Percentiles rank a stretch among this genome's conserved stretches.
These are phyloP conservation scores for Meloidogyne exigua DNA, from an alignment of 1,140 invertebrate species.

Conservation along the genomic window DNA sequence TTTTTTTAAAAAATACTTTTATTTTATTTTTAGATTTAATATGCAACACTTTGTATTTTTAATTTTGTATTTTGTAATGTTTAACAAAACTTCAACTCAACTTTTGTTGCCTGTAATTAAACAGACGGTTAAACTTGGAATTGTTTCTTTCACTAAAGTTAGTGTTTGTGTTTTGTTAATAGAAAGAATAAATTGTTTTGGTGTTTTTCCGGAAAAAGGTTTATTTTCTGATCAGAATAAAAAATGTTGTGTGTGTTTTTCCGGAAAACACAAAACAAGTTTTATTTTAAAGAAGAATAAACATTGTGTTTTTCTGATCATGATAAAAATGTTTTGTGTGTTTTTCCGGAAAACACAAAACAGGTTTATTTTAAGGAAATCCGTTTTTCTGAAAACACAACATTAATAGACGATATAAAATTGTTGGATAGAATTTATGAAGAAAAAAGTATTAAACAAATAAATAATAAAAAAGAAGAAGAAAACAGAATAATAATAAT, in stretches of 20 bases:
- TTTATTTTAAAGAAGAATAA: too few species aligned
- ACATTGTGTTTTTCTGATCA: background rate
- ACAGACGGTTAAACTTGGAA: background rate
- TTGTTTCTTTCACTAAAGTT: background rate
- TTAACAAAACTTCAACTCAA: background rate
- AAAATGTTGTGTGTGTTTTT: background rate
- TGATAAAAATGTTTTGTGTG: background rate
- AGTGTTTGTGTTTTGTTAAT: background rate
- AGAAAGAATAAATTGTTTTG: background rate
- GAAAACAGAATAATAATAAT: background rate
- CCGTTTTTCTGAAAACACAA: conserved; percentile 22
- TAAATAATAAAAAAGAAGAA: background rate
- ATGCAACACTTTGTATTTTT: background rate
- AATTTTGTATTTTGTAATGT: background rate
- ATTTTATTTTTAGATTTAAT: too few species aligned
- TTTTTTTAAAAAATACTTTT: too few species aligned
- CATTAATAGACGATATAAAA: conserved; percentile 25
- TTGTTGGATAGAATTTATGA: conserved; percentile 13
- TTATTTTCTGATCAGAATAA: too few species aligned
- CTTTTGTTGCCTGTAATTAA: background rate
- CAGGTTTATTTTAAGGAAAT: background rate
- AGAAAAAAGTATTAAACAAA: conserved; percentile 9
- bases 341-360: background rate
- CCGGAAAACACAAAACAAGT: too few species aligned
- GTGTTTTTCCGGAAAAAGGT: background rate